A percentile compares a stretch with the other conserved stretches of the same genome.
These are phyloP conservation scores for Cyclophora punctaria DNA, from an alignment of 2,888 invertebrate species.

Conservation along the genomic window DNA sequence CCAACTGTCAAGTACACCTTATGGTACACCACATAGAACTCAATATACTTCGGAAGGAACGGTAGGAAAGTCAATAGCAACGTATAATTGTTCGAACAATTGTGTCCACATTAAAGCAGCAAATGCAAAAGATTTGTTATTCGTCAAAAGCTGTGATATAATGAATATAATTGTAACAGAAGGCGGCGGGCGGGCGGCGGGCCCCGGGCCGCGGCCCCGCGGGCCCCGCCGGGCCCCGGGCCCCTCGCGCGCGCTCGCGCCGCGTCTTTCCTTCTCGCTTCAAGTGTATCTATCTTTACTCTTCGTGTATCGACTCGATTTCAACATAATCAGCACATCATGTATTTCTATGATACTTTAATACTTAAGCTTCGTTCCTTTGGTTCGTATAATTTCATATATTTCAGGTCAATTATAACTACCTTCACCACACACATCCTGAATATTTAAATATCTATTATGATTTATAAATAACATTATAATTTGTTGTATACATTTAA, in stretches of 20 bases:
- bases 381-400: conserved; percentile 9
- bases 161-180: conserved; percentile 58
- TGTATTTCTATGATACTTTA: conserved; percentile 45
- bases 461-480: conserved; percentile 5
- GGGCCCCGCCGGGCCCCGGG: conserved; percentile 5
- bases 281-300: conserved; percentile 35
- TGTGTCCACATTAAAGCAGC: conserved; percentile 66
- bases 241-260: conserved; percentile 38
- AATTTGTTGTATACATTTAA: conserved; percentile 1
- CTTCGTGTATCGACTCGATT: conserved; percentile 31
- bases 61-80: no score
- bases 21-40: no score
- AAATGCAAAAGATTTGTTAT: conserved; percentile 74
- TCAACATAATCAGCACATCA: conserved; percentile 62
- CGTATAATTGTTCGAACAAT: conserved; percentile 64
- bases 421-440: conserved; percentile 34
- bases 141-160: conserved; percentile 76
- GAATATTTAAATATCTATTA: conserved; percentile 11
- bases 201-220: conserved; percentile 10
- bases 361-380: conserved; percentile 18
- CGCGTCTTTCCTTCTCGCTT: conserved; percentile 43
- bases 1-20: no score
- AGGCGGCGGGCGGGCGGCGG: conserved; percentile 34
- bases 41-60: no score
- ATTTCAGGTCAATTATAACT: conserved; percentile 40